Evolutionary conservation across 1,140 invertebrate genomes (phyloP).

Genomic region (Aphidius gifuensis): DNA sequence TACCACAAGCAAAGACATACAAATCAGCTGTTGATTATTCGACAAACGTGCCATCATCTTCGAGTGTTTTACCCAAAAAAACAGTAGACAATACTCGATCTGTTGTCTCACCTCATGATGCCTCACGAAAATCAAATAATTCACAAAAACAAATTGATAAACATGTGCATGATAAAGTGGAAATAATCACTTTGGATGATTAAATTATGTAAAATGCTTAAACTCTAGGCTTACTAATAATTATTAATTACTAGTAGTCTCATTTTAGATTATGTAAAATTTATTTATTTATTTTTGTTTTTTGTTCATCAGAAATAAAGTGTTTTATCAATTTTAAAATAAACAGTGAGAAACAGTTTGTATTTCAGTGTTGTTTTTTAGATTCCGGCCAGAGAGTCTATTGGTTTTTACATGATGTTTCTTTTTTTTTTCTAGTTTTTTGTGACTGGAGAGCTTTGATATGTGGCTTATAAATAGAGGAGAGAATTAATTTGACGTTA

Average conservation of each 20-base stretch:
- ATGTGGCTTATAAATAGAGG: no score
- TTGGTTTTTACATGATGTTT: no score
- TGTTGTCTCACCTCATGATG: conserved; percentile 22
- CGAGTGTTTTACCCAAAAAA: conserved; percentile 36
- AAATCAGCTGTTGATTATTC: conserved; percentile 33
- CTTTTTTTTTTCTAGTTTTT: no score
- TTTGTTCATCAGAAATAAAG: background rate
- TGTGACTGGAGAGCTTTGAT: no score
- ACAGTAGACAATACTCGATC: conserved; percentile 27
- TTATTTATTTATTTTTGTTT: conserved; percentile 12
- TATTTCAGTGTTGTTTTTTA: no score
- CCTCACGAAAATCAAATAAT: conserved; percentile 17
- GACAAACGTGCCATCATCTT: conserved; percentile 33
- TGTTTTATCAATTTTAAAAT: background rate
- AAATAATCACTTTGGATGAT: conserved; percentile 53
- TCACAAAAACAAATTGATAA: conserved; percentile 32
- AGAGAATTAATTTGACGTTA: no score
- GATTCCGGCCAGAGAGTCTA: no score
- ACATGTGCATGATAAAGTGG: conserved; percentile 41
- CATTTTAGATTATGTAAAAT: conserved; percentile 27
- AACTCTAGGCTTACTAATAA: background rate
- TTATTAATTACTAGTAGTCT: conserved; percentile 19
- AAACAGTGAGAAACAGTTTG: no score
- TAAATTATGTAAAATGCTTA: conserved; percentile 24
- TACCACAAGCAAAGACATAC: conserved; percentile 47